These are phyloP conservation scores for Sinocyclocheilus grahami DNA, from an alignment of 2,113 vertebrate genomes.

Conservation along the genomic window DNA sequence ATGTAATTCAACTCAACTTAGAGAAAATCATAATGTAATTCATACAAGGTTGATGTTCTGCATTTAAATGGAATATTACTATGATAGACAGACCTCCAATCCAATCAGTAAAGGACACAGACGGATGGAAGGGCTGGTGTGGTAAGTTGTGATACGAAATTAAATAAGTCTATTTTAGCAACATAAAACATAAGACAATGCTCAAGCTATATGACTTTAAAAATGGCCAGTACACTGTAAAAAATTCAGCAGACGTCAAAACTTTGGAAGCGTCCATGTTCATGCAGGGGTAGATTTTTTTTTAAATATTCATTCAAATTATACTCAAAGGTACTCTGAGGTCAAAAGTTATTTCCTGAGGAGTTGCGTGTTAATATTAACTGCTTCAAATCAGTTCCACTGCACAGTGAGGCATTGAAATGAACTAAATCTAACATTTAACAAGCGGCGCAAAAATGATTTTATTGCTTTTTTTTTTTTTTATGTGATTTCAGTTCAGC, in stretches of 20 bases:
- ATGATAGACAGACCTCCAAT: neutral
- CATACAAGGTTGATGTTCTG: neutral
- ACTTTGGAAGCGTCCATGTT: neutral
- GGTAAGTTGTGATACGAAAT: neutral
- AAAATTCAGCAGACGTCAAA: neutral
- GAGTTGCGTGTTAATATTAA: neutral
- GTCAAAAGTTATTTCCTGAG: neutral
- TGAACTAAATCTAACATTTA: neutral
- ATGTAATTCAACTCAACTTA: neutral
- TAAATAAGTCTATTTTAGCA: neutral
- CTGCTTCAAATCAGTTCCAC: neutral
- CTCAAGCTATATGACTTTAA: neutral
- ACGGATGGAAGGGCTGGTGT: neutral
- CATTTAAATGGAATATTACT: neutral
- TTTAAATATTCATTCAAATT: neutral
- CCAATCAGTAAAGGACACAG: neutral
- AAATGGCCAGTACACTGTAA: neutral
- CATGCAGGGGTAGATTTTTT: neutral
- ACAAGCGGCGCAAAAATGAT: neutral
- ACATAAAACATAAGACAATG: neutral
- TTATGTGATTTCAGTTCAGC: too few relatives aligned
- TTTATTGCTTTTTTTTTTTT: neutral
- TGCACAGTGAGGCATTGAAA: neutral
- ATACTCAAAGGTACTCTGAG: neutral
- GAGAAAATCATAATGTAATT: conserved; percentile 3